These are phyloP conservation scores for Hyaena hyaena DNA, from an alignment of 2,113 vertebrate species.

Conservation along the genomic window DNA sequence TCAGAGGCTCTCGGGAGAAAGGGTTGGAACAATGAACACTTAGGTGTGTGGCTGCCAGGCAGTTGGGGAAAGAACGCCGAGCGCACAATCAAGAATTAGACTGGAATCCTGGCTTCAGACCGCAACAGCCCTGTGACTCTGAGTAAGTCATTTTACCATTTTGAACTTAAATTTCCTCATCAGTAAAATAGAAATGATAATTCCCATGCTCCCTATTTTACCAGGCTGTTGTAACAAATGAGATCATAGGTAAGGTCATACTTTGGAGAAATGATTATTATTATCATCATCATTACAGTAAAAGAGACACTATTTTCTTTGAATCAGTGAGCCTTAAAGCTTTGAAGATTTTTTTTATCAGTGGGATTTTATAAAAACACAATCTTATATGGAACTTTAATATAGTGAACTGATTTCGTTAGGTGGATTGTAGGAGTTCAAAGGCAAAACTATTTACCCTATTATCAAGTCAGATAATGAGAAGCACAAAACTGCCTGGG, in stretches of 20 bases:
- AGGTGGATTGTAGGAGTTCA: not conserved
- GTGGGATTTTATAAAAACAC: not conserved
- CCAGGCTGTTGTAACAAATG: not conserved
- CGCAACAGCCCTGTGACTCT: not conserved
- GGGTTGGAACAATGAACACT: not conserved
- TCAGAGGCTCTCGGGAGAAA: not conserved
- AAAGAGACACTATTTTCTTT: constrained; percentile 32
- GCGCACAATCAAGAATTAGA: not conserved
- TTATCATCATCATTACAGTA: not conserved
- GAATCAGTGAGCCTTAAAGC: not conserved
- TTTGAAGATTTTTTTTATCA: not conserved
- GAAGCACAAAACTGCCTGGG: not conserved
- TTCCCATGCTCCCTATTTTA: not conserved
- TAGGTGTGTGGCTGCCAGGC: not conserved
- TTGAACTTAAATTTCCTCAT: not conserved
- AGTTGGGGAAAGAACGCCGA: not conserved
- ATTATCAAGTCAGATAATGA: not conserved
- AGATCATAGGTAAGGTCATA: not conserved
- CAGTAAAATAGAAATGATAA: not conserved
- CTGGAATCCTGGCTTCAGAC: not conserved
- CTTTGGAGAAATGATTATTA: not conserved
- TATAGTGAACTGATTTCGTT: not conserved
- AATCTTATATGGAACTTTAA: not conserved
- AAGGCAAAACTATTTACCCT: not conserved
- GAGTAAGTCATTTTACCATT: constrained; percentile 15